Evolutionary conservation across 1,140 invertebrate genomes (phyloP).

Genomic region (Drosophila persimilis): DNA sequence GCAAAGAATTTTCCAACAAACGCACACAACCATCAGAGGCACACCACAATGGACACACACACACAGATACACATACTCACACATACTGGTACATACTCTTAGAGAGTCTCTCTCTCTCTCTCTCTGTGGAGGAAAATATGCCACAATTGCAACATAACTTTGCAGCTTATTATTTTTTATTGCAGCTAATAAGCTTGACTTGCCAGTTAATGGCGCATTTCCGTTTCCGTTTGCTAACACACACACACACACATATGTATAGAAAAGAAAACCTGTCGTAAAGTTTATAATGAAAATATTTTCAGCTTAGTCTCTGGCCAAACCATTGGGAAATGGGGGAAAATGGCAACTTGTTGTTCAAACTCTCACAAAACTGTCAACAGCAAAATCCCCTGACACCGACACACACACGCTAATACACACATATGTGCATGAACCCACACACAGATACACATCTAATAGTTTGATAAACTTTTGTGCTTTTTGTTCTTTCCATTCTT

Average conservation of each 20-base stretch:
- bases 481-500: constrained; percentile 46
- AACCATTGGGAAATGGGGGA: constrained; percentile 14
- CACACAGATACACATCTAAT: not conserved
- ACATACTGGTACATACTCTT: not conserved
- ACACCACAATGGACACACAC: constrained; percentile 19
- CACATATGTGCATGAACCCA: constrained; percentile 1
- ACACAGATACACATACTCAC: not conserved
- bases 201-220: constrained; percentile 78
- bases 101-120: not conserved
- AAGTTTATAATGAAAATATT: constrained; percentile 80
- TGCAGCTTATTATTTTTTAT: constrained; percentile 81
- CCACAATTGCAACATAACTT: constrained; percentile 78
- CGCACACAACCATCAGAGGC: constrained; percentile 24
- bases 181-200: constrained; percentile 78
- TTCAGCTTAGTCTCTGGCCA: constrained; percentile 57
- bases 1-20: constrained; percentile 51
- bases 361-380: constrained; percentile 53
- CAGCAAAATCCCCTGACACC: constrained; percentile 39
- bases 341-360: constrained; percentile 68
- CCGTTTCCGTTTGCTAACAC: constrained; percentile 59
- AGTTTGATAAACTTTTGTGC: constrained; percentile 7
- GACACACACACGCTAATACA: constrained; percentile 18
- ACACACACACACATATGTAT: constrained; percentile 16
- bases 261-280: constrained; percentile 65
- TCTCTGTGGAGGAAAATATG: constrained; percentile 47